phyloP scores from a whole-genome alignment of 2,113 vertebrate species.

The Phoxinus phoxinus region DNA sequence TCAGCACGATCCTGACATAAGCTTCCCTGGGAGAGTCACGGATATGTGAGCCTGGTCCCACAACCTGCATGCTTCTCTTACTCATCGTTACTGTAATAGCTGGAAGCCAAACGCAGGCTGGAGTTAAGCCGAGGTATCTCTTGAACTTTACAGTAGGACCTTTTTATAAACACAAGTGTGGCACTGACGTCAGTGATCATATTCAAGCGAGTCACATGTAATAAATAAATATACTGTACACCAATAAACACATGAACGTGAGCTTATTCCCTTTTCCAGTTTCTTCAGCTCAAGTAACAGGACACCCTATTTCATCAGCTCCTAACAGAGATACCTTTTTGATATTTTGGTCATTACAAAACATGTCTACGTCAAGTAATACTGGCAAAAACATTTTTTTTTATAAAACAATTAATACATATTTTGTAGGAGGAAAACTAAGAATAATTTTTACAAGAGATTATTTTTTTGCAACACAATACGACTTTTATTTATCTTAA shows the following conservation, averaged over 20 bases:
- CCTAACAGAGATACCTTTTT: not conserved
- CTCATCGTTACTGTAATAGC: not conserved
- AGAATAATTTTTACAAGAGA: no score
- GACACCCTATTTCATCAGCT: not conserved
- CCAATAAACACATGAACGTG: not conserved
- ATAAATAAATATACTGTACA: slow-evolving; percentile 6
- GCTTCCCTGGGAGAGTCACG: not conserved
- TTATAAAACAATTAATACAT: not conserved
- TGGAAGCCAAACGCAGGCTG: not conserved
- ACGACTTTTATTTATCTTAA: no score
- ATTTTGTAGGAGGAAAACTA: no score
- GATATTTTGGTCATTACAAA: not conserved
- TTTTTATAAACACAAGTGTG: slow-evolving; percentile 6
- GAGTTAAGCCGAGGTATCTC: not conserved
- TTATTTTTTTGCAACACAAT: no score
- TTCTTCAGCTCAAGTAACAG: not conserved
- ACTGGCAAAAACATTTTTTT: not conserved
- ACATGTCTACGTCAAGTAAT: not conserved
- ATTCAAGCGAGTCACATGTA: not conserved
- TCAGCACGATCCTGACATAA: not conserved
- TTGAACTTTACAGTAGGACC: slow-evolving; percentile 37
- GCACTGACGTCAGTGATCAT: not conserved
- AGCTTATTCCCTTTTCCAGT: not conserved
- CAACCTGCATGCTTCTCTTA: slow-evolving; percentile 22
- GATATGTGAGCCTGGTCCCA: not conserved